Evolutionary conservation across 37 sponge, comb jelly and placozoan genomes (phyloP).

Genomic region (Spongia lamella): DNA sequence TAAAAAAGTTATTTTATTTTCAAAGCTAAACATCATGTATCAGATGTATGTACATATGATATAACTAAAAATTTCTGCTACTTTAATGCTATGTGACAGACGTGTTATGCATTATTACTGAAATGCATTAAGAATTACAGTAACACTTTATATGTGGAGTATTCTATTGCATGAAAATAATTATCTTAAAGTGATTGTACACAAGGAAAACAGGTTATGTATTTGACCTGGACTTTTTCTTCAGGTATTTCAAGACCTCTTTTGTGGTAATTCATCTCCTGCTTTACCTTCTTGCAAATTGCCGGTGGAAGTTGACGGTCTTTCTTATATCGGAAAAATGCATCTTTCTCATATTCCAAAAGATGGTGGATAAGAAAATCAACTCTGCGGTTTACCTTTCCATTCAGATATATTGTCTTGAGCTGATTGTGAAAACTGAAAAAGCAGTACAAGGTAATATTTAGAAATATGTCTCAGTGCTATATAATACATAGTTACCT

Average conservation of each 20-base stretch:
- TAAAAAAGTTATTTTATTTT: too few relatives aligned
- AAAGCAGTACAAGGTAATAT: background rate
- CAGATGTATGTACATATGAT: too few relatives aligned
- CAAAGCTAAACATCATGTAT: too few relatives aligned
- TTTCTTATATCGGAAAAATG: conserved; percentile 25
- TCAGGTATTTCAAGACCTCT: background rate
- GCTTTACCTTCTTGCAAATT: background rate
- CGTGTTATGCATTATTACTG: too few relatives aligned
- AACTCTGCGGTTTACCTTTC: conserved; percentile 36
- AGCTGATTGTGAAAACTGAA: conserved; percentile 37
- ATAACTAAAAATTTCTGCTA: too few relatives aligned
- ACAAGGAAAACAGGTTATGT: background rate
- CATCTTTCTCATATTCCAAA: conserved; percentile 26
- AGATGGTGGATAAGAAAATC: conserved; percentile 22
- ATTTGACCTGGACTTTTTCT: background rate
- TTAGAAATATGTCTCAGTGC: background rate
- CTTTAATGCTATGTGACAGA: too few relatives aligned
- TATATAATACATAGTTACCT: background rate
- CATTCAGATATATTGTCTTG: conserved; percentile 29
- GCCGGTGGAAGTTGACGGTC: conserved; percentile 4
- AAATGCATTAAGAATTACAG: too few relatives aligned
- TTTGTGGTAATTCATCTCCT: conserved; percentile 14
- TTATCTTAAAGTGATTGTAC: too few relatives aligned
- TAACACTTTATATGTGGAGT: too few relatives aligned
- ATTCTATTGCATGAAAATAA: too few relatives aligned